These are phyloP conservation scores for Eulemur rubriventer DNA, from an alignment of 2,797 vertebrate species.

Conservation along the genomic window DNA sequence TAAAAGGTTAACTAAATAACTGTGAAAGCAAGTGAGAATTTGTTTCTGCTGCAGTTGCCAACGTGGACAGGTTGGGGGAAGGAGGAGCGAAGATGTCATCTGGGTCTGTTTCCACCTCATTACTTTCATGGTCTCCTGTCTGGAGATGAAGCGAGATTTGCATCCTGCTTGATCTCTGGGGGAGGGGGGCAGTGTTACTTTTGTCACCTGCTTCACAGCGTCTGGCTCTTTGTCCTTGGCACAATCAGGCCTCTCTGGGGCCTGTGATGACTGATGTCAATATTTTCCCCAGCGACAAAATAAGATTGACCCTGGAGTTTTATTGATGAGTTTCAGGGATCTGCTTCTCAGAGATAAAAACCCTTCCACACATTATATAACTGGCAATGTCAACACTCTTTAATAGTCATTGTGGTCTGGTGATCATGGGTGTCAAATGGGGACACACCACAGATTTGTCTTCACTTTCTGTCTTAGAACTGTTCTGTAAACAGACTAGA, in stretches of 20 bases:
- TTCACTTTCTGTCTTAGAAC: slow-evolving; percentile 1
- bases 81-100: neutral
- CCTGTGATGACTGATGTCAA: neutral
- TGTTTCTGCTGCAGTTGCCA: neutral
- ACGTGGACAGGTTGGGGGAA: neutral
- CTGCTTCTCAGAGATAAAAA: slow-evolving; percentile 63
- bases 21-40: neutral
- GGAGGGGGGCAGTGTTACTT: neutral
- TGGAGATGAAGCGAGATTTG: neutral
- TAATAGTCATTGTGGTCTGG: neutral
- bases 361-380: neutral
- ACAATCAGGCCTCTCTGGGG: neutral
- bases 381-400: neutral
- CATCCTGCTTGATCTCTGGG: neutral
- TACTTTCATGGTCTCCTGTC: slow-evolving; percentile 34
- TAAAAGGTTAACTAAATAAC: slow-evolving; percentile 19
- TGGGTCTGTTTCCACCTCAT: slow-evolving; percentile 46
- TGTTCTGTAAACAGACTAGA: neutral
- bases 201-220: neutral
- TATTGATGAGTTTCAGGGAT: slow-evolving; percentile 50
- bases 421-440: neutral
- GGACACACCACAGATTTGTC: neutral
- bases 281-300: slow-evolving; percentile 21
- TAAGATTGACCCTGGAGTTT: slow-evolving; percentile 48
- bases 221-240: slow-evolving; percentile 43